A percentile compares a stretch with the other conserved stretches of the same genome.
These are phyloP conservation scores for Rattus norvegicus DNA, from an alignment of 2,113 vertebrate genomes.

Conservation along the genomic window DNA sequence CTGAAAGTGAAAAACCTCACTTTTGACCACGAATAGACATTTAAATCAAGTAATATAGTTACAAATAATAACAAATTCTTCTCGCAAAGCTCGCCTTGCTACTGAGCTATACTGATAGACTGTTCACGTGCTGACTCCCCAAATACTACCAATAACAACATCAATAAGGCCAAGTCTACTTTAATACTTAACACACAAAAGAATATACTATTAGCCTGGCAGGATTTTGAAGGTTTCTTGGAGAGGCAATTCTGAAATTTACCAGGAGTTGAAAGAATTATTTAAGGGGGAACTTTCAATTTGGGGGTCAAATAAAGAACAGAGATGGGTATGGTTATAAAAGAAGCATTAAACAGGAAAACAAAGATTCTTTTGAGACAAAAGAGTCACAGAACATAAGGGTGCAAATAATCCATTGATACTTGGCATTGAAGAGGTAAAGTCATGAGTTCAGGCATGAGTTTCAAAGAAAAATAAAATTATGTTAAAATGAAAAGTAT, in stretches of 20 bases:
- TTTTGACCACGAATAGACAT: constrained; percentile 39
- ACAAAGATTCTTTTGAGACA: neutral
- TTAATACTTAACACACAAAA: neutral
- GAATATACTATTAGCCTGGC: neutral
- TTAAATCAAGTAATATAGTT: constrained; percentile 45
- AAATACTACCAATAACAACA: neutral
- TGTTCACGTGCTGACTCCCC: neutral
- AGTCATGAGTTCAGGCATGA: neutral
- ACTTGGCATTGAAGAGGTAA: neutral
- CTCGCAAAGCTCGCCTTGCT: neutral
- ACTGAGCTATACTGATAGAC: neutral
- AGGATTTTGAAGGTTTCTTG: neutral
- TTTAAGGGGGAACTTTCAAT: neutral
- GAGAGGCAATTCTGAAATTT: neutral
- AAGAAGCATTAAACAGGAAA: neutral
- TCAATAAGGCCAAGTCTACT: constrained; percentile 4
- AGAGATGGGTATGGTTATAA: neutral
- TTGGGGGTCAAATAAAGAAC: neutral
- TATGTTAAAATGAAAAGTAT: neutral
- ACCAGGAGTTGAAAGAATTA: neutral
- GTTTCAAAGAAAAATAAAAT: constrained; percentile 32
- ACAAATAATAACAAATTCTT: neutral
- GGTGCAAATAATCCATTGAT: neutral
- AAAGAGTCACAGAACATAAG: neutral
- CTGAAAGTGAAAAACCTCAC: constrained; percentile 24